Percentiles rank a stretch among this genome's conserved stretches.
Evolutionary conservation across 2,113 vertebrate genomes (phyloP).

Genomic region (Octodon degus): DNA sequence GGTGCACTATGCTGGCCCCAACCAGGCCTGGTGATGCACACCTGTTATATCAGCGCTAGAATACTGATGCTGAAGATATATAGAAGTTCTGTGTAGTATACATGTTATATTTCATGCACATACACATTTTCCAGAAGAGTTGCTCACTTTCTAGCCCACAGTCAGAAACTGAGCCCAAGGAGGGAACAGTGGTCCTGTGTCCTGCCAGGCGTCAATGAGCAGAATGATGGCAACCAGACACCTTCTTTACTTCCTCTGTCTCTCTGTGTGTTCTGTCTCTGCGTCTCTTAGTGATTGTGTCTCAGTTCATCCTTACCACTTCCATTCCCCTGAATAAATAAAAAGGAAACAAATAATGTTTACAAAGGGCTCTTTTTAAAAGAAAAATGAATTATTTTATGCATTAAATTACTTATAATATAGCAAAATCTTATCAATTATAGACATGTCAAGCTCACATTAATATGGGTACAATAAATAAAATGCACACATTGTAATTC

Average conservation of each 20-base stretch:
- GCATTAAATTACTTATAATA: background rate
- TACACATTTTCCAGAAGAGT: background rate
- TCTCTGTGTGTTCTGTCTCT: background rate
- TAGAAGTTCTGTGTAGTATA: background rate
- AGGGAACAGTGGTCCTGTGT: background rate
- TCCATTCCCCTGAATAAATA: background rate
- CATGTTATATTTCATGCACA: background rate
- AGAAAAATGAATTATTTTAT: slow-evolving; percentile 26
- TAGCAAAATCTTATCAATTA: background rate
- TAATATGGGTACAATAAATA: background rate
- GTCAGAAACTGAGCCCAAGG: background rate
- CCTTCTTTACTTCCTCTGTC: background rate
- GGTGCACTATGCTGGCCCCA: too few species aligned
- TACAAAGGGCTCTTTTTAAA: background rate
- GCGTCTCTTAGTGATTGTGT: background rate
- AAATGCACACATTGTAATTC: background rate
- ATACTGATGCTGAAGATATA: background rate
- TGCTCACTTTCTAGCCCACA: background rate
- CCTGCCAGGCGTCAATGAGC: background rate
- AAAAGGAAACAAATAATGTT: background rate
- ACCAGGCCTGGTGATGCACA: too few species aligned
- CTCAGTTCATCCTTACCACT: background rate
- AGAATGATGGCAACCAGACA: background rate
- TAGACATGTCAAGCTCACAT: background rate
- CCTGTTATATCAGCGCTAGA: too few species aligned